Conservation (phyloP, 92 coral and sea anemone species). For the Phenganax subtilis region DNA sequence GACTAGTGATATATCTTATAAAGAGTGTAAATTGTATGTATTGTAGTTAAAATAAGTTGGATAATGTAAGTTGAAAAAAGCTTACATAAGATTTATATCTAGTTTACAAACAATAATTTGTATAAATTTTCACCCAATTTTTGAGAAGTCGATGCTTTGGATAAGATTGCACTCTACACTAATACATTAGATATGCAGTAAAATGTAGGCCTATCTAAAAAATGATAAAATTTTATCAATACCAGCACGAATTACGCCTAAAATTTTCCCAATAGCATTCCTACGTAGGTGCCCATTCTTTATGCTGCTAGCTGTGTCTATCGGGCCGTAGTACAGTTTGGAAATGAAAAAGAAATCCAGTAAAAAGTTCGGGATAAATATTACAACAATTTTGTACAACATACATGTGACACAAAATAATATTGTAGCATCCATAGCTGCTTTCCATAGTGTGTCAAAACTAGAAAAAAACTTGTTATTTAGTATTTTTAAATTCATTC, state of each 20-base stretch:
- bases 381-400: constrained; percentile 60
- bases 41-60: too few species aligned
- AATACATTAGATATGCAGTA: too few species aligned
- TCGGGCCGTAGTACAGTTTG: constrained; percentile 69
- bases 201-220: neutral
- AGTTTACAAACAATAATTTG: too few species aligned
- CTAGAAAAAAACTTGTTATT: neutral
- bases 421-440: constrained; percentile 26
- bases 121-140: too few species aligned
- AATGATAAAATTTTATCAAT: neutral
- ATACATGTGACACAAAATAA: constrained; percentile 57
- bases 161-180: too few species aligned
- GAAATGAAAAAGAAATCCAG: constrained; percentile 71
- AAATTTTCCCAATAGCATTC: constrained; percentile 6
- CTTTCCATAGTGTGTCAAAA: constrained; percentile 56
- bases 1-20: too few species aligned
- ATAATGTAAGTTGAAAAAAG: too few species aligned
- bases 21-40: too few species aligned
- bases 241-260: neutral
- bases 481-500: neutral
- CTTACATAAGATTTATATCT: too few species aligned
- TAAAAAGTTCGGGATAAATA: constrained; percentile 58
- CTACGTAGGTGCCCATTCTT: constrained; percentile 24
- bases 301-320: constrained; percentile 73
- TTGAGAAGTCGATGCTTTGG: too few species aligned